Conservation (phyloP, 2,888 invertebrate genomes). For the Calliscelio sp. region DNA sequence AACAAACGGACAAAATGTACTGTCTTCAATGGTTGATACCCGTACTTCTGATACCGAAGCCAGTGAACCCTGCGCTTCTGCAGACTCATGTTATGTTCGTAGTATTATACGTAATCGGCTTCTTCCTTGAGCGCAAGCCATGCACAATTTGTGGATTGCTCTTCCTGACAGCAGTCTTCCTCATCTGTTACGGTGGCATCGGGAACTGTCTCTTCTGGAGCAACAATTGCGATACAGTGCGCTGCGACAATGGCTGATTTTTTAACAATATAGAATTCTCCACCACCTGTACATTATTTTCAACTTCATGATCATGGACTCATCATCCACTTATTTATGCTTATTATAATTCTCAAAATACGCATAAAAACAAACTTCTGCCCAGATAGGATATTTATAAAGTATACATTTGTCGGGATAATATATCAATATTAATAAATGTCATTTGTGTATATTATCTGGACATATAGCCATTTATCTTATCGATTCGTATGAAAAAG, state of each 20-base stretch:
- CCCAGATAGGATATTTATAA: too few relatives aligned
- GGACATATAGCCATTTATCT: too few relatives aligned
- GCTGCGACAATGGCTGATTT: constrained; percentile 82
- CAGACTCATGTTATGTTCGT: constrained; percentile 99
- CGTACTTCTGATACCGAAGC: constrained; percentile 98
- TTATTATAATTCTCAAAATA: neutral
- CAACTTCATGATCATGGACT: constrained; percentile 5
- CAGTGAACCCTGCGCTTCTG: constrained; percentile 97
- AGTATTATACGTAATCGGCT: constrained; percentile 97
- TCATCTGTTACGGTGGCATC: constrained; percentile 98
- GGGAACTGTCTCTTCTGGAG: constrained; percentile 98
- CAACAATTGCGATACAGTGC: constrained; percentile 89
- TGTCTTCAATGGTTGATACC: constrained; percentile 99
- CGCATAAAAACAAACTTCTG: neutral
- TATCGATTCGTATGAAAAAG: too few relatives aligned
- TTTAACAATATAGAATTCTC: too few relatives aligned
- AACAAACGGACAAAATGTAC: constrained; percentile 90
- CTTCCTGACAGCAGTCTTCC: constrained; percentile 96
- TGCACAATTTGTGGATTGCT: constrained; percentile 99
- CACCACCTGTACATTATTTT: constrained; percentile 35
- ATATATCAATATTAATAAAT: too few relatives aligned
- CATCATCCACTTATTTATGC: constrained; percentile 20
- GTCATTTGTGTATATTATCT: too few relatives aligned
- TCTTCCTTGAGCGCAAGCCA: constrained; percentile 98
- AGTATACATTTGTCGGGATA: too few relatives aligned